These are phyloP conservation scores for Marasmarcha lunaedactyla DNA, from an alignment of 2,888 invertebrate species.

Conservation along the genomic window DNA sequence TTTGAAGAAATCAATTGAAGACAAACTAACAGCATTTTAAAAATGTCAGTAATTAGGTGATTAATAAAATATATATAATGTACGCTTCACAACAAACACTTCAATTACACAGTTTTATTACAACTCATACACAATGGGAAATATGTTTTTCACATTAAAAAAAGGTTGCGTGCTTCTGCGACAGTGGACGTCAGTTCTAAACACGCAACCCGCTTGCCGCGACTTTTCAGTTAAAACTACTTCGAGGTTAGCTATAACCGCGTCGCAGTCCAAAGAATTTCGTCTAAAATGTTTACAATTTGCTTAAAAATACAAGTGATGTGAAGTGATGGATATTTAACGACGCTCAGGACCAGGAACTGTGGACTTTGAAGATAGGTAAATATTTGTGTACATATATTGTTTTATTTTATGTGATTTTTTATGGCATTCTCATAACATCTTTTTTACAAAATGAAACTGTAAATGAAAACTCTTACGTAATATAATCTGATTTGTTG, in stretches of 20 bases:
- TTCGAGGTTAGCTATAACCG: conserved; percentile 40
- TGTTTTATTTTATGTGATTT: no score
- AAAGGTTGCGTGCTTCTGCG: conserved; percentile 42
- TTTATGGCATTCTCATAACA: no score
- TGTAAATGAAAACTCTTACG: no score
- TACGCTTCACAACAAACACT: no score
- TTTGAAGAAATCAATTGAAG: conserved; percentile 23
- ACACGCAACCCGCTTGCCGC: conserved; percentile 57
- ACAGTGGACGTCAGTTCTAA: conserved; percentile 41
- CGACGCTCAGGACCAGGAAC: background rate
- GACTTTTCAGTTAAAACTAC: conserved; percentile 56
- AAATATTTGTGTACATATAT: no score
- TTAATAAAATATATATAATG: background rate
- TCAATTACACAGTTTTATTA: no score
- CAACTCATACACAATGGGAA: no score
- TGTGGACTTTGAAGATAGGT: background rate
- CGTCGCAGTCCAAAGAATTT: conserved; percentile 23
- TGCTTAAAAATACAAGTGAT: background rate
- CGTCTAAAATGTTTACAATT: conserved; percentile 11
- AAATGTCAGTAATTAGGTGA: background rate
- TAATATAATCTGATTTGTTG: no score
- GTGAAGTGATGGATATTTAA: background rate
- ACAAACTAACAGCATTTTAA: background rate
- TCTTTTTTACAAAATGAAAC: no score
- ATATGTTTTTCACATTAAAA: conserved; percentile 7